Conservation (phyloP, 2,888 invertebrate genomes). For the Conus canariensis region DNA sequence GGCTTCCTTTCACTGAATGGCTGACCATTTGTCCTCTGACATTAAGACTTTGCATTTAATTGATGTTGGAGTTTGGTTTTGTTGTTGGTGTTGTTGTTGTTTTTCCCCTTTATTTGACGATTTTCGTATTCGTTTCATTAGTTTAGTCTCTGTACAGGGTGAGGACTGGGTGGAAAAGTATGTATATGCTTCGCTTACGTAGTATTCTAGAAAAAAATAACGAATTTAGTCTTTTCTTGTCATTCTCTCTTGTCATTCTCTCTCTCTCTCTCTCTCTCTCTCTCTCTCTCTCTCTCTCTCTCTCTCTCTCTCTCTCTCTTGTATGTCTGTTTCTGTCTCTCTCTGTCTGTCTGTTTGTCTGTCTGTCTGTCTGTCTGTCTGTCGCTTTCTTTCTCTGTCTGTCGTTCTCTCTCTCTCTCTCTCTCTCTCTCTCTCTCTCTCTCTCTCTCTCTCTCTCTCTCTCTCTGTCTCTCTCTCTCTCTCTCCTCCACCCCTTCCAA, state of each 20-base stretch:
- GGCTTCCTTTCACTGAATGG: too few species aligned
- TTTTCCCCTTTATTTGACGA: too few species aligned
- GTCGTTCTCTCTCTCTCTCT: slow-evolving; percentile 23
- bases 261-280: slow-evolving; percentile 17
- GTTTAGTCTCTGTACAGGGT: too few species aligned
- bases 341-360: background rate
- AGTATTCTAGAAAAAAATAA: too few species aligned
- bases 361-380: slow-evolving; percentile 23
- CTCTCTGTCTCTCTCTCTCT: slow-evolving; percentile 28
- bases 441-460: slow-evolving; percentile 24
- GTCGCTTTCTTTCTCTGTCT: slow-evolving; percentile 27
- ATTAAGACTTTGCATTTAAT: too few species aligned
- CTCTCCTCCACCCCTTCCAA: background rate
- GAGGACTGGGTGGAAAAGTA: too few species aligned
- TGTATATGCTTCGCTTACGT: too few species aligned
- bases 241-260: background rate
- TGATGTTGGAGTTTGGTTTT: too few species aligned
- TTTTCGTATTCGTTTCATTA: too few species aligned
- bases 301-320: background rate
- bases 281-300: slow-evolving; percentile 25
- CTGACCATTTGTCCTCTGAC: too few species aligned
- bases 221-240: background rate
- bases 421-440: slow-evolving; percentile 32
- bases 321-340: background rate
- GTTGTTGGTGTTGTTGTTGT: too few species aligned